Percentiles rank a stretch among this genome's conserved stretches.
These are phyloP conservation scores for Rhynchopsitta pachyrhyncha DNA, from an alignment of 2,113 vertebrate species.

Conservation along the genomic window DNA sequence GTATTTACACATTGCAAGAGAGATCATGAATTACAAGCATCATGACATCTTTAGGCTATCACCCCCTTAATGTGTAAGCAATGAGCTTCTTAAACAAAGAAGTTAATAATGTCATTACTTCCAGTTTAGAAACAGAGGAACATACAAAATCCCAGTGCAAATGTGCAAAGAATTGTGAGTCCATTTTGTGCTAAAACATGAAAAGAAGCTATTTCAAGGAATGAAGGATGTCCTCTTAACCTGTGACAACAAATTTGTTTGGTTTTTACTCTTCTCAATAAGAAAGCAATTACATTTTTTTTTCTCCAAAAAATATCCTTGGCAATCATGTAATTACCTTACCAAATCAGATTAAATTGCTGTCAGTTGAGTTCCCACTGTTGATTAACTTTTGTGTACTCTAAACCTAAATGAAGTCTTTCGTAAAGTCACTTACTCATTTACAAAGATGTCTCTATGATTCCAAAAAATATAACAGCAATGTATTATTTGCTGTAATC, in stretches of 20 bases:
- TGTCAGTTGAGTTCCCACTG: constrained; percentile 75
- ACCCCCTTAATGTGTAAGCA: neutral
- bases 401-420: constrained; percentile 82
- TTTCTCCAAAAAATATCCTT: constrained; percentile 86
- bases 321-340: constrained; percentile 88
- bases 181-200: constrained; percentile 14
- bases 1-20: neutral
- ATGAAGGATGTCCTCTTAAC: constrained; percentile 74
- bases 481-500: constrained; percentile 75
- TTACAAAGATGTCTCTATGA: constrained; percentile 84
- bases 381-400: constrained; percentile 75
- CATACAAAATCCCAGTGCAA: neutral
- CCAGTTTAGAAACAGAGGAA: constrained; percentile 5
- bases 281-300: constrained; percentile 80
- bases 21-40: constrained; percentile 25
- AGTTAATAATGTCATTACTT: neutral
- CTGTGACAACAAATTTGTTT: constrained; percentile 74
- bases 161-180: neutral
- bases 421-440: constrained; percentile 74
- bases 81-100: neutral
- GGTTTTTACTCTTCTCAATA: constrained; percentile 78
- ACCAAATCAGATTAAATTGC: constrained; percentile 85
- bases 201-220: constrained; percentile 63
- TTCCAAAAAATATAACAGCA: constrained; percentile 61
- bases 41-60: neutral